Base-by-base conservation (phyloP, 2,888 invertebrate species). In the Trissoscelio sp. region DNA sequence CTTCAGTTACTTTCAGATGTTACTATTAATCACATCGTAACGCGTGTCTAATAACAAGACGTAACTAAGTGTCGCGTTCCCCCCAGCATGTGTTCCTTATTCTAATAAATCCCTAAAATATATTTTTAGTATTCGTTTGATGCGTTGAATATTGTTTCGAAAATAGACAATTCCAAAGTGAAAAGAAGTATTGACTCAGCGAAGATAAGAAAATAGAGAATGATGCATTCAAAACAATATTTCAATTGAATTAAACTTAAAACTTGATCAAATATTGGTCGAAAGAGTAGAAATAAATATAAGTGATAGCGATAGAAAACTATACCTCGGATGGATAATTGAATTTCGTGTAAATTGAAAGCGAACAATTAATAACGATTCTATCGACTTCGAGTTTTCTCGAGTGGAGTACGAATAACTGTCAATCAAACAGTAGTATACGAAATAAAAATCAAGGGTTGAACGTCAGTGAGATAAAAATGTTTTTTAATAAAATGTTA, bases 51-150 rank as follows among this genome's bases (percentile, higher is more conserved):
- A 57, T 58, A 70, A 37, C 46, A 22, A 18, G 20, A 14, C 42
- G 28, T n/a, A n/a, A n/a, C n/a, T 37, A 58, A 70, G 60, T 70
- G 70, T 58, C 70, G 48, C 60, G 48, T 58, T 60, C n/a, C n/a
- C 24, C 58, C 39, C 37, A 18, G 51, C 70, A 60, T 51, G 14
- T 70, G 70, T 39, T 70, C 18, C 31, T 70, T 51, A 60, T 60
- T 55, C 28, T 18, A 39, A 51, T 70, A 60, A 60, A 51, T 58
- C 12, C 12, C 22, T 14, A 48, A 5, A 14, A 24, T 24, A 18
- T 51, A 58, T 58, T 70, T 70, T 70, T 37, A 28, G 58, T 37
- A 9, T 22, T 3, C 48, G 16, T 51, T 24, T 39, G 51, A 70
- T 7, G 39, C 9, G 14, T 14, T 14, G 14, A 67, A 67, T 39